phyloP scores from a whole-genome alignment of 2,888 invertebrate species.

The Apamea sordens region DNA sequence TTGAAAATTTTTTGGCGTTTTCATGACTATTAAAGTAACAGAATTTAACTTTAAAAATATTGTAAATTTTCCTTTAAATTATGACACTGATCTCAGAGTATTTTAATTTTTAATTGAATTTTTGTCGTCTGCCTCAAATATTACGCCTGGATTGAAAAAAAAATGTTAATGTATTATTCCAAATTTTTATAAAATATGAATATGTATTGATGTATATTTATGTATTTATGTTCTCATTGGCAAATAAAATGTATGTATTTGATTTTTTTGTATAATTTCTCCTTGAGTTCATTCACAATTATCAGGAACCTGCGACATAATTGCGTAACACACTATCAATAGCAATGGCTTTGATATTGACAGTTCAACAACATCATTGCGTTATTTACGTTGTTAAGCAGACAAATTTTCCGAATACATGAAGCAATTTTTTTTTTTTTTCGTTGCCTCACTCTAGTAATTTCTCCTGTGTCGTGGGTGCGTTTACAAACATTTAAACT shows the following conservation, averaged over 20 bases:
- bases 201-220: conserved; percentile 26
- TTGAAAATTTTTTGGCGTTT: not conserved
- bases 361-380: too few species aligned
- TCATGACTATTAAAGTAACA: too few species aligned
- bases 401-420: too few species aligned
- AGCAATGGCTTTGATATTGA: too few species aligned
- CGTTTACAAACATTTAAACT: too few species aligned
- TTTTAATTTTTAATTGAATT: not conserved
- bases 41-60: not conserved
- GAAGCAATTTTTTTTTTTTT: too few species aligned
- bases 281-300: not conserved
- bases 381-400: too few species aligned
- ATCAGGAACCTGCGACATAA: too few species aligned
- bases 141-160: conserved; percentile 55
- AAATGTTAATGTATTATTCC: conserved; percentile 22
- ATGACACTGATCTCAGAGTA: conserved; percentile 24
- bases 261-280: conserved; percentile 14
- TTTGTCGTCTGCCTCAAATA: conserved; percentile 6
- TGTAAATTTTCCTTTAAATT: not conserved
- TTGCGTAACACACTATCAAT: too few species aligned
- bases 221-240: conserved; percentile 57
- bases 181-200: conserved; percentile 35
- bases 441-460: too few species aligned
- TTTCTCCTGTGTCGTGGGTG: too few species aligned
- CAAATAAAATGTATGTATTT: conserved; percentile 63